Evolutionary conservation across 2,797 vertebrate species (phyloP).

Genomic region (Champsocephalus gunnari): DNA sequence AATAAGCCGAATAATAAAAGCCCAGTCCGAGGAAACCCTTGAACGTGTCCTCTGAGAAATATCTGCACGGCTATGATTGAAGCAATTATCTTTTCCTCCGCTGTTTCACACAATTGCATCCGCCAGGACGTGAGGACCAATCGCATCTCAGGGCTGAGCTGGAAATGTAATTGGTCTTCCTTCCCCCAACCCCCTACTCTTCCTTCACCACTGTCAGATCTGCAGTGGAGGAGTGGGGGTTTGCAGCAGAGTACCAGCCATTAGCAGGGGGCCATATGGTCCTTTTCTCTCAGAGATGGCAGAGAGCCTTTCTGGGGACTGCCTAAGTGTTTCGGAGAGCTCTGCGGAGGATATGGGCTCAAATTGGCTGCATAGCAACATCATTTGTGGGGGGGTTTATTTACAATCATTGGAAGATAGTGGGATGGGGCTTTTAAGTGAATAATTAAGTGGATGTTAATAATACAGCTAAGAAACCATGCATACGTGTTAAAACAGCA

Average conservation of each 20-base stretch:
- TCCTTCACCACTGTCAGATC: slow-evolving; percentile 64
- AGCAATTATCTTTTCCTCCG: slow-evolving; percentile 60
- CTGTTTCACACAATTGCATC: slow-evolving; percentile 60
- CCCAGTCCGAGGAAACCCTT: slow-evolving; percentile 14
- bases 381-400: background rate
- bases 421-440: background rate
- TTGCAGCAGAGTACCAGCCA: slow-evolving; percentile 58
- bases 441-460: slow-evolving; percentile 2
- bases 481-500: background rate
- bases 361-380: slow-evolving; percentile 14
- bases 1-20: slow-evolving; percentile 12
- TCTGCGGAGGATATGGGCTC: slow-evolving; percentile 24
- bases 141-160: slow-evolving; percentile 62
- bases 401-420: slow-evolving; percentile 5
- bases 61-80: slow-evolving; percentile 39
- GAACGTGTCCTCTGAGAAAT: slow-evolving; percentile 29
- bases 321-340: slow-evolving; percentile 36
- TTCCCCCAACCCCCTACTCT: slow-evolving; percentile 56
- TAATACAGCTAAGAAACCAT: background rate
- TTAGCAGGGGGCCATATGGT: slow-evolving; percentile 77
- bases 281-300: slow-evolving; percentile 63
- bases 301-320: slow-evolving; percentile 46
- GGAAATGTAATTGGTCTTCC: slow-evolving; percentile 55
- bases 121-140: slow-evolving; percentile 62
- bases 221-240: slow-evolving; percentile 38